These are phyloP conservation scores for Eubucco bourcierii DNA, from an alignment of 2,113 vertebrate genomes.

Conservation along the genomic window DNA sequence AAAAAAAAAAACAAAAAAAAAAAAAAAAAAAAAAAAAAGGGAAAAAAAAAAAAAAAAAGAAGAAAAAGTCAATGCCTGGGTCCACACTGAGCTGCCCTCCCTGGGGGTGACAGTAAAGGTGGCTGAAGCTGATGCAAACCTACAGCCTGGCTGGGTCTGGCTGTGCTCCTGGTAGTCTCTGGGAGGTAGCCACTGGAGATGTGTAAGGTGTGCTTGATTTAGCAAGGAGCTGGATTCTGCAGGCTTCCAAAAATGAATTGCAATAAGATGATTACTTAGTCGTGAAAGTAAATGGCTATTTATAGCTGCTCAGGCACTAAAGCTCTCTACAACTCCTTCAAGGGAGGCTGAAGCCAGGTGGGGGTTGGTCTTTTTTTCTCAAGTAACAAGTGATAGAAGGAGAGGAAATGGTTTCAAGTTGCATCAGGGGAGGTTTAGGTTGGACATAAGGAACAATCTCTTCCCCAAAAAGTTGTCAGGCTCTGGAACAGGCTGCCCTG, in stretches of 20 bases:
- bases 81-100: not conserved
- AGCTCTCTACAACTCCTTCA: not conserved
- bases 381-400: not conserved
- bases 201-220: rapidly evolving
- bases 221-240: not conserved
- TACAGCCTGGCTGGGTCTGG: not conserved
- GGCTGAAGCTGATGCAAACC: rapidly evolving
- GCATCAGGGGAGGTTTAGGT: not conserved
- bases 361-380: not conserved
- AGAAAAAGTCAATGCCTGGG: too few relatives aligned
- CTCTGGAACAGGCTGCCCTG: not conserved
- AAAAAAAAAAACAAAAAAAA: too few relatives aligned
- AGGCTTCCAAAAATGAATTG: not conserved
- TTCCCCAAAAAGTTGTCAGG: not conserved
- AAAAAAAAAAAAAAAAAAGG: too few relatives aligned
- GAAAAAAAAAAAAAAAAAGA: too few relatives aligned
- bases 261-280: not conserved
- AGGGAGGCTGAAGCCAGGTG: not conserved
- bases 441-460: not conserved
- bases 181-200: not conserved
- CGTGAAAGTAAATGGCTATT: not conserved
- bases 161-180: rapidly evolving
- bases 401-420: not conserved
- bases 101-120: not conserved
- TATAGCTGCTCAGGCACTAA: not conserved